Percentiles rank a stretch among this genome's conserved stretches.
These are phyloP conservation scores for Cecropterus lyciades DNA, from an alignment of 1,140 invertebrate genomes.

Conservation along the genomic window DNA sequence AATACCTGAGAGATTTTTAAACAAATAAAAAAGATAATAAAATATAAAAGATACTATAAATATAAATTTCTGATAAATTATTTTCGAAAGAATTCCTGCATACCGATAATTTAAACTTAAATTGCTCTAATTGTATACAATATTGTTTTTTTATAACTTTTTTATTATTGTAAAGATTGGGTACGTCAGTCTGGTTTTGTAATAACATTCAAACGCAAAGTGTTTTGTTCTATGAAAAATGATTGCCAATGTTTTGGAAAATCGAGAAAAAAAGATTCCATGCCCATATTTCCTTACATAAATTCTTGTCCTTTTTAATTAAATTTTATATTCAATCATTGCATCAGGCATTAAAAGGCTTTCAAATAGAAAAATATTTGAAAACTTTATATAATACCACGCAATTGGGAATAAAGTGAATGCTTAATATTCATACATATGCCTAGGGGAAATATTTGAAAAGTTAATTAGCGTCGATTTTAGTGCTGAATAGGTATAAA, in stretches of 20 bases:
- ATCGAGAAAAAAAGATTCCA: conserved; percentile 2
- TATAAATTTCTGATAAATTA: too few relatives aligned
- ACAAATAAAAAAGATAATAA: too few relatives aligned
- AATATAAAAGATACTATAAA: too few relatives aligned
- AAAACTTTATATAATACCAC: conserved; percentile 23
- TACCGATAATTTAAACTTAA: too few relatives aligned
- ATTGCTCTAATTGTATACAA: too few relatives aligned
- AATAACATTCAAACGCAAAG: too few relatives aligned
- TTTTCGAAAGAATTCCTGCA: too few relatives aligned
- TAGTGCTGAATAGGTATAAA: not conserved
- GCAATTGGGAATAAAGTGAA: conserved; percentile 14
- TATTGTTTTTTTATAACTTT: too few relatives aligned
- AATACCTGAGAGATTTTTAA: too few relatives aligned
- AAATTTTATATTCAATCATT: conserved; percentile 18
- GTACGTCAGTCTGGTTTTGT: too few relatives aligned
- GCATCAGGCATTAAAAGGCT: conserved; percentile 8
- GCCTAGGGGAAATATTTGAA: conserved; percentile 5
- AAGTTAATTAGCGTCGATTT: conserved; percentile 16
- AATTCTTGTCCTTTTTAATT: conserved; percentile 30
- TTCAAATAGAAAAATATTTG: conserved; percentile 21
- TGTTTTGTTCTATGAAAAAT: too few relatives aligned
- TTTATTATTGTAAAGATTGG: too few relatives aligned
- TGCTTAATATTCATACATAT: conserved; percentile 17
- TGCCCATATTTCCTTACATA: conserved; percentile 14
- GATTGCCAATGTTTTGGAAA: conserved; percentile 2